phyloP scores from a whole-genome alignment of 2,888 invertebrate species.

The Platerodrilus igneus region DNA sequence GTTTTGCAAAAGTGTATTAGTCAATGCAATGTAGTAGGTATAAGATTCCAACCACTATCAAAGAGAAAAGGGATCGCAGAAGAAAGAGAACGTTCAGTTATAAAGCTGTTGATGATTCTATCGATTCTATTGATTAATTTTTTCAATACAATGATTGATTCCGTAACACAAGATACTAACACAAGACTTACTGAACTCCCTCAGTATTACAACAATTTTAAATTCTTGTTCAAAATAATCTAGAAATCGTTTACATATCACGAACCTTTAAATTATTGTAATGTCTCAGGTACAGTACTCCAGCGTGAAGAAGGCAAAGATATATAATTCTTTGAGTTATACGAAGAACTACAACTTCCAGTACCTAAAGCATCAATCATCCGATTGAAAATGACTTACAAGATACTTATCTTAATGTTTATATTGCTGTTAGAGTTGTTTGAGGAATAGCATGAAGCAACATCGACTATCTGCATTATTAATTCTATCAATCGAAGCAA shows the following conservation, averaged over 20 bases:
- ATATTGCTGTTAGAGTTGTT: slow-evolving; percentile 1
- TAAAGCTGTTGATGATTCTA: slow-evolving; percentile 1
- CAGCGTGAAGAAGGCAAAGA: no score
- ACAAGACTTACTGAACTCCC: slow-evolving; percentile 4
- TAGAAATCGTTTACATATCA: background rate
- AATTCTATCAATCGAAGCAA: slow-evolving; percentile 7
- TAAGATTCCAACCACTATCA: no score
- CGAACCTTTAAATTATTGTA: slow-evolving; percentile 2
- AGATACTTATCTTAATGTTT: slow-evolving; percentile 4
- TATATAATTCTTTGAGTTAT: slow-evolving; percentile 3
- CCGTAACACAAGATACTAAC: slow-evolving; percentile 2
- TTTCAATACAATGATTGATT: slow-evolving; percentile 3
- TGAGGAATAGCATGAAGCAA: slow-evolving; percentile 4
- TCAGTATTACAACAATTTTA: slow-evolving; percentile 3
- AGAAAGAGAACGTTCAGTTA: background rate
- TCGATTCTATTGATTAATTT: background rate
- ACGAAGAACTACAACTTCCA: slow-evolving; percentile 2
- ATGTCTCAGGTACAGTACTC: slow-evolving; percentile 1
- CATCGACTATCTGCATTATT: slow-evolving; percentile 6
- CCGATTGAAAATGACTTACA: no score
- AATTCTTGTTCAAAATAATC: slow-evolving; percentile 1
- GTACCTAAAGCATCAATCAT: slow-evolving; percentile 1
- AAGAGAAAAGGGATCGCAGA: no score
- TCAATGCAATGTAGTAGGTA: no score
- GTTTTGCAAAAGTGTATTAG: slow-evolving; percentile 2